Evolutionary conservation across 2,888 invertebrate species (phyloP).

Genomic region (Sphinx pinastri): DNA sequence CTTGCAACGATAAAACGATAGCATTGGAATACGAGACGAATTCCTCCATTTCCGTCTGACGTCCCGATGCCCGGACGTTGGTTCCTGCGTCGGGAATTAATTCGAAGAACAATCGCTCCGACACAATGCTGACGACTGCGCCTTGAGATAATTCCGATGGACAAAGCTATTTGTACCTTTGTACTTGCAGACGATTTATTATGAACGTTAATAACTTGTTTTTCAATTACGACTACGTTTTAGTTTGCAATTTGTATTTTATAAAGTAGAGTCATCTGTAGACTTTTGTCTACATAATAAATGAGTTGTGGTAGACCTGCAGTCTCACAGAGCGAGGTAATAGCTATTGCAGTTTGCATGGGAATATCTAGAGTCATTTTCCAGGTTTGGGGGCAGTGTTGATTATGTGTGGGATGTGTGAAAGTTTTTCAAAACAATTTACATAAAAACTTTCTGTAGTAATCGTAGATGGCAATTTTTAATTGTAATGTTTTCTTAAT

Average conservation of each 20-base stretch:
- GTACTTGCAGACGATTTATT: conserved; percentile 6
- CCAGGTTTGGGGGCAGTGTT: no score
- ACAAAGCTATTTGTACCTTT: conserved; percentile 30
- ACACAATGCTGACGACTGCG: conserved; percentile 32
- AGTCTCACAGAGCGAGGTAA: no score
- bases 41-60: conserved; percentile 35
- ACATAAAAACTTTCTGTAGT: no score
- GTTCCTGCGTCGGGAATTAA: conserved; percentile 34
- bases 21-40: conserved; percentile 26
- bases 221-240: not conserved
- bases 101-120: conserved; percentile 36
- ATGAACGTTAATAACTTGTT: not conserved
- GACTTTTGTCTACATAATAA: not conserved
- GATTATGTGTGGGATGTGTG: no score
- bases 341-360: no score
- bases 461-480: no score
- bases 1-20: not conserved
- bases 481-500: no score
- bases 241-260: not conserved
- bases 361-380: no score
- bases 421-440: no score
- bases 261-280: not conserved
- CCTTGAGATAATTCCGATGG: conserved; percentile 31
- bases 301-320: no score
- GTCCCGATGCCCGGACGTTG: conserved; percentile 27